A percentile compares a stretch with the other conserved stretches of the same genome.
phyloP scores from a whole-genome alignment of 2,797 vertebrate genomes.

The Rhinella marina region DNA sequence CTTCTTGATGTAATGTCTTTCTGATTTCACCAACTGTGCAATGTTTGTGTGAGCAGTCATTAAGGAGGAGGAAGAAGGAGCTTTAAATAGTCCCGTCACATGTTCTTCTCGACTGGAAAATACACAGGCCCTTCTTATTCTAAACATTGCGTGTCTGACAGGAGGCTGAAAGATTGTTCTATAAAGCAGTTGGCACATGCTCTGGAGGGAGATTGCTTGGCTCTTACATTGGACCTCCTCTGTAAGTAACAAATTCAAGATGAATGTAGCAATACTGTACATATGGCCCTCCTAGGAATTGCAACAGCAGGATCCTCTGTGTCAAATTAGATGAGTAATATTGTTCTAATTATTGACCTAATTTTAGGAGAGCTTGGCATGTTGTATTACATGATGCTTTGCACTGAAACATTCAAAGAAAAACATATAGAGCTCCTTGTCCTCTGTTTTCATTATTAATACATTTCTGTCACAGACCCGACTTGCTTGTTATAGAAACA shows the following conservation, averaged over 20 bases:
- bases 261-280: neutral
- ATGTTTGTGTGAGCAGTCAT: conserved; percentile 40
- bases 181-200: neutral
- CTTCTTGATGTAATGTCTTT: conserved; percentile 39
- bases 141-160: conserved; percentile 31
- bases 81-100: conserved; percentile 42
- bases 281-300: neutral
- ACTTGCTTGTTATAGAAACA: conserved; percentile 30
- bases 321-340: conserved; percentile 16
- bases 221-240: conserved; percentile 11
- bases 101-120: conserved; percentile 40
- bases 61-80: conserved; percentile 15
- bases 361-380: conserved; percentile 3
- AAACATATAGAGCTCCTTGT: neutral
- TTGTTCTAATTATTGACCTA: conserved; percentile 2
- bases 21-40: conserved; percentile 24
- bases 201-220: conserved; percentile 32
- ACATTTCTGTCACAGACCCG: conserved; percentile 9
- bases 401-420: neutral
- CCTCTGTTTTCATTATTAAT: conserved; percentile 27
- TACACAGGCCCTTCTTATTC: conserved; percentile 6
- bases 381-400: neutral
- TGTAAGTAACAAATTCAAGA: conserved; percentile 17
- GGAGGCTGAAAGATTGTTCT: conserved; percentile 17
- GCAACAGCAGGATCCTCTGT: neutral